phyloP scores from a whole-genome alignment of 2,113 vertebrate species.

The Geococcyx californianus region DNA sequence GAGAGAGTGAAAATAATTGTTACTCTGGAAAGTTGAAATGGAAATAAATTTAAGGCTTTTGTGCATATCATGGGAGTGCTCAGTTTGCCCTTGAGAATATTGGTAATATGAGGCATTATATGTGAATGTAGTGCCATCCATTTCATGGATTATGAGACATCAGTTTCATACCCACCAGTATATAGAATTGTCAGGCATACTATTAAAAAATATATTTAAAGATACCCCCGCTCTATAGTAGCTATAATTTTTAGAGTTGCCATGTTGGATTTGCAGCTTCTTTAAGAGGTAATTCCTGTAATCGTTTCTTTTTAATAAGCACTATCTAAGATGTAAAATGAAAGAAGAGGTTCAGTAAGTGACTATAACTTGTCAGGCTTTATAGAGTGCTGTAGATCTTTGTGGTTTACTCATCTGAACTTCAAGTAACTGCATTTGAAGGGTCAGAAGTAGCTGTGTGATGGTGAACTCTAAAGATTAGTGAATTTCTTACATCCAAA shows the following conservation, averaged over 20 bases:
- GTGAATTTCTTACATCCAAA: neutral
- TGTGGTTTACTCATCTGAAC: neutral
- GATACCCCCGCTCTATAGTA: neutral
- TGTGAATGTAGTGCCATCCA: neutral
- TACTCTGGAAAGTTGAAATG: neutral
- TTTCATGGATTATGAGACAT: neutral
- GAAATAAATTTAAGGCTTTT: neutral
- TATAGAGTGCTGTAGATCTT: neutral
- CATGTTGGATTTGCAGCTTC: neutral
- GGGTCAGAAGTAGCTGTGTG: neutral
- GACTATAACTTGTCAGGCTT: neutral
- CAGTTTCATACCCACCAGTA: slow-evolving; percentile 1
- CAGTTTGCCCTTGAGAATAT: neutral
- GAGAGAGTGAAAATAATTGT: neutral
- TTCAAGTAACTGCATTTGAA: neutral
- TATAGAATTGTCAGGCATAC: neutral
- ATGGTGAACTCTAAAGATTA: neutral
- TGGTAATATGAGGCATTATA: neutral
- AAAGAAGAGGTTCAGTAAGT: slow-evolving; percentile 8
- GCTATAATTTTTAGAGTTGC: neutral
- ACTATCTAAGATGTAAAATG: neutral
- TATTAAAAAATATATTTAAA: neutral
- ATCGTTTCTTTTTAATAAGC: slow-evolving; percentile 5
- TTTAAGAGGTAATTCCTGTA: slow-evolving; percentile 26
- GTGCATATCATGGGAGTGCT: neutral